These are phyloP conservation scores for Hydrocynus forskahlii DNA, from an alignment of 2,797 vertebrate species.

Conservation along the genomic window DNA sequence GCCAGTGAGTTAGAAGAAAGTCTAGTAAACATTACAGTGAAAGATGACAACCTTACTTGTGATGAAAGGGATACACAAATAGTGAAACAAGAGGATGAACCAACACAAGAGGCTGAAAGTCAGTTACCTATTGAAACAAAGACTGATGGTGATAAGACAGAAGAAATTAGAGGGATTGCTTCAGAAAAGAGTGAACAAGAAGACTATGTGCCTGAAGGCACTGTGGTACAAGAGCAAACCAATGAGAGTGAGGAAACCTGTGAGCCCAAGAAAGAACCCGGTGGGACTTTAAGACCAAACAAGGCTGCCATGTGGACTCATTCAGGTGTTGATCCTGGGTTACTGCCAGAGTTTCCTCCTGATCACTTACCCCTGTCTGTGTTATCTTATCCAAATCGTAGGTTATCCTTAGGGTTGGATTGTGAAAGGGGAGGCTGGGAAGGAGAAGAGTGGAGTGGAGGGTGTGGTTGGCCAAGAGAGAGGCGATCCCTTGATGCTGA, in stretches of 20 bases:
- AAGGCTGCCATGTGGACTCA: constrained; percentile 71
- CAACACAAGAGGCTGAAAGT: constrained; percentile 63
- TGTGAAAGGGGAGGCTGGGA: constrained; percentile 67
- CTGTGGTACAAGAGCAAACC: constrained; percentile 34
- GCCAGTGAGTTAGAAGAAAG: constrained; percentile 33
- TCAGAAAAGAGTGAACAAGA: constrained; percentile 22
- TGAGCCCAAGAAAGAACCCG: constrained; percentile 55
- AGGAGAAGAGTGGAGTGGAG: constrained; percentile 52
- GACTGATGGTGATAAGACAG: constrained; percentile 55
- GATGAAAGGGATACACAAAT: constrained; percentile 65
- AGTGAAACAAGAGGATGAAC: constrained; percentile 75
- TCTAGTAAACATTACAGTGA: constrained; percentile 1
- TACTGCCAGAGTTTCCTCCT: constrained; percentile 78
- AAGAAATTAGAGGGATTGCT: constrained; percentile 48
- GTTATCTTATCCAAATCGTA: constrained; percentile 72
- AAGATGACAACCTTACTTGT: constrained; percentile 23
- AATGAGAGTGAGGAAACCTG: constrained; percentile 64
- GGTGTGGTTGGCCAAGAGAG: constrained; percentile 57
- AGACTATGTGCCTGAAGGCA: constrained; percentile 44
- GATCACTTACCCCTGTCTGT: constrained; percentile 80
- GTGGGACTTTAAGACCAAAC: constrained; percentile 50
- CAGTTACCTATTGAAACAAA: constrained; percentile 44
- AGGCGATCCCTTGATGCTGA: constrained; percentile 60
- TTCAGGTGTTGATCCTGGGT: constrained; percentile 73
- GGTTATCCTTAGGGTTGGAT: constrained; percentile 76